Base-by-base conservation (phyloP, 2,797 vertebrate genomes). In the Nasua narica region DNA sequence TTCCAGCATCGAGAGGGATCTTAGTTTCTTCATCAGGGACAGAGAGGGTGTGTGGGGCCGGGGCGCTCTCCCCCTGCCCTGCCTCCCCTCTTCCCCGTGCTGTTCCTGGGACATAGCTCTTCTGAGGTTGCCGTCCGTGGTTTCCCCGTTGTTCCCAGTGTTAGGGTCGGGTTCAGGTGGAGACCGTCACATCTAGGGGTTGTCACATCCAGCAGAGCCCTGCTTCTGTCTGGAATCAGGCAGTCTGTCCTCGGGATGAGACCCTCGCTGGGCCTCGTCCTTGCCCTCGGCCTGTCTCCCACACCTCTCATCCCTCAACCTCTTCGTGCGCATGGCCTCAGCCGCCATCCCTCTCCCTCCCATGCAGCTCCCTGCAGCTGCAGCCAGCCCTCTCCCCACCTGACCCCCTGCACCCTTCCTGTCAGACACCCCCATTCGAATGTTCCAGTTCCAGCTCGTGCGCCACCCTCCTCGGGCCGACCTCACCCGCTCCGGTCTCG, bases 21-120 rank as follows among this genome's bases (percentile, higher is more conserved):
- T 96, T 56, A 21, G 87, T 94, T 91, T 96, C 83, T 58, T 94
- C 18, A 13, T 70, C 23, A 50, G 50, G 78, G 94, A 81, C 27
- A 2, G 1, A 12, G 88, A 67, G n/a, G 29, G 69, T 70, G 11
- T 52, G 40, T 37, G 84, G 72, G 72, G 54, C 25, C 35, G 3
- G 0, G 2, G 29, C 25, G 37, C 21, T 77, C 25, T 32, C 15
- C 5, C 46, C 2, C 2, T 13, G 40, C 50, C 21, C 32, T 13
- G 3, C 3, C 32, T 13, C 2, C 3, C 14, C 32, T 25, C 12
- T 12, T 35, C 79, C 43, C 60, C n/a, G 27, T 23, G 69, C 29
- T 6, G 40, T 14, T 65, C 67, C 81, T 9, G 3, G 62, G 16
- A 8, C 2, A 7, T 25, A 5, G 81, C 15, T 23, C 16, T 72